Conservation (phyloP, 2,797 vertebrate species). For the Poeciliopsis turneri region DNA sequence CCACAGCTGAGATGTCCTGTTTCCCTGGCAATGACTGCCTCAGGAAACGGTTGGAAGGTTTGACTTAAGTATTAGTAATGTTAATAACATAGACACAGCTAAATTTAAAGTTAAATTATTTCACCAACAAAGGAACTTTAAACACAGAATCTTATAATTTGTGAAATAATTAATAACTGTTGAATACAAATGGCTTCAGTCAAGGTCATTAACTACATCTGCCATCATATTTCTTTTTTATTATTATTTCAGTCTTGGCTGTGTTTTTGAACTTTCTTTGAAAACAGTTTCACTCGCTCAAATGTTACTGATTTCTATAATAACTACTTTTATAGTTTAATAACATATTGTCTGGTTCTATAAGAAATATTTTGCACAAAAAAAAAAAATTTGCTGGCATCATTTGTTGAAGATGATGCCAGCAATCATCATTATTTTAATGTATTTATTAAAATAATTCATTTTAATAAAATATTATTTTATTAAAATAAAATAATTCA, state of each 20-base stretch:
- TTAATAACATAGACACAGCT: neutral
- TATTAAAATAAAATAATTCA: too few species aligned
- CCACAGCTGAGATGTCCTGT: neutral
- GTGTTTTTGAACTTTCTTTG: conserved; percentile 29
- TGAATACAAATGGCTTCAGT: conserved; percentile 10
- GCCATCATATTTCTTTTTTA: conserved; percentile 37
- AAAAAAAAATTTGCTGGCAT: neutral
- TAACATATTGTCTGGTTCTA: neutral
- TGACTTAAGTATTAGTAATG: neutral
- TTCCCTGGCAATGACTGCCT: neutral
- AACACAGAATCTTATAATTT: neutral
- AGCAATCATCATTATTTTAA: too few species aligned
- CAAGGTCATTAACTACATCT: conserved; percentile 33
- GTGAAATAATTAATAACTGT: neutral
- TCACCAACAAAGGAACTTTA: neutral
- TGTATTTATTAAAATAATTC: too few species aligned
- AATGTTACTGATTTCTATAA: neutral
- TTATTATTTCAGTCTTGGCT: conserved; percentile 34
- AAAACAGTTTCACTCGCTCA: conserved; percentile 38
- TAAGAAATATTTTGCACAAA: neutral
- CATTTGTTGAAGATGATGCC: neutral
- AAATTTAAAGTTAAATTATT: neutral
- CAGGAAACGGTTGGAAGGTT: neutral
- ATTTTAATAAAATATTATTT: too few species aligned
- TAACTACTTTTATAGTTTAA: neutral